A percentile compares a stretch with the other conserved stretches of the same genome.
phyloP scores from a whole-genome alignment of 2,797 vertebrate genomes.

The Pterois miles region DNA sequence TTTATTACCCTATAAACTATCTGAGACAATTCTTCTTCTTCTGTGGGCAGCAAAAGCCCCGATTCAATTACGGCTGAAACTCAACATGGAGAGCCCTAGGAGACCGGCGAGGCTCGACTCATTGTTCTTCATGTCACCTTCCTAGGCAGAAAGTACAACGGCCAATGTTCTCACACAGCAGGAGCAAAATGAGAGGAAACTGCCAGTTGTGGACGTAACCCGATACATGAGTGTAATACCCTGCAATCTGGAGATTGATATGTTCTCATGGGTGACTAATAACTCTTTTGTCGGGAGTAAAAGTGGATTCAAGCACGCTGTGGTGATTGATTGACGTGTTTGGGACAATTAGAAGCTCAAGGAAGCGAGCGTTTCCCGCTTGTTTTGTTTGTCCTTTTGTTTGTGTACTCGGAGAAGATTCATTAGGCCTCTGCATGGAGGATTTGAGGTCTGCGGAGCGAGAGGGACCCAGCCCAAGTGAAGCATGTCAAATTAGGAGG shows the following conservation, averaged over 20 bases:
- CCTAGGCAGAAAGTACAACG: conserved; percentile 33
- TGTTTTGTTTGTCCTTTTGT: conserved; percentile 69
- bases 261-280: conserved; percentile 46
- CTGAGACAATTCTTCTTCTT: conserved; percentile 67
- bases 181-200: conserved; percentile 40
- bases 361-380: conserved; percentile 60
- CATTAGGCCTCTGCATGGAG: conserved; percentile 75
- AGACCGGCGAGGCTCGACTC: conserved; percentile 47
- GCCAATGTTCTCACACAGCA: conserved; percentile 26
- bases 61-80: conserved; percentile 69
- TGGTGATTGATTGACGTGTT: conserved; percentile 72
- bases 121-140: conserved; percentile 66
- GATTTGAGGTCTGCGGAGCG: conserved; percentile 75
- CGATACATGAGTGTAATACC: conserved; percentile 23
- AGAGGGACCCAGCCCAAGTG: conserved; percentile 73
- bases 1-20: conserved; percentile 81
- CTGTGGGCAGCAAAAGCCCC: conserved; percentile 57
- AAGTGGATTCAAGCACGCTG: conserved; percentile 20
- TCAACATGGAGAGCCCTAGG: conserved; percentile 41
- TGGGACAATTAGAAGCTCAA: conserved; percentile 71
- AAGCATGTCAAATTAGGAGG: conserved; percentile 84
- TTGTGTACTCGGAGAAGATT: conserved; percentile 73
- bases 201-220: conserved; percentile 5
- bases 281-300: conserved; percentile 30
- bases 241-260: conserved; percentile 23